Evolutionary conservation across 2,797 vertebrate species (phyloP).

Genomic region (Crenichthys baileyi): DNA sequence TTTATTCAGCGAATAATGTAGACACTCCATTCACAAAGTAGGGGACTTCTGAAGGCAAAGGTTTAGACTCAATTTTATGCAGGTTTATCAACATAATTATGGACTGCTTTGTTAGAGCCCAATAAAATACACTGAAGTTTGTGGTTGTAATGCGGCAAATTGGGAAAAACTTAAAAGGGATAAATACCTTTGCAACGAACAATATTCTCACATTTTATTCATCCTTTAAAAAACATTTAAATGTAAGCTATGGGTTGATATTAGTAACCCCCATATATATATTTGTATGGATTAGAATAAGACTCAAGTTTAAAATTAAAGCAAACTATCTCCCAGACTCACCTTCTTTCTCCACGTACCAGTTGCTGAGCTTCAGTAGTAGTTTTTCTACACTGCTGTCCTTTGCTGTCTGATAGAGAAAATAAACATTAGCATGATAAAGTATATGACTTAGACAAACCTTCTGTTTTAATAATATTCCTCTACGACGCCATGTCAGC

Average conservation of each 20-base stretch:
- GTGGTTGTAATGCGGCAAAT: not conserved
- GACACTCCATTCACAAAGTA: not conserved
- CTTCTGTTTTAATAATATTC: not conserved
- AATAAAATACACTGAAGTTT: not conserved
- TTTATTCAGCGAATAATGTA: not conserved
- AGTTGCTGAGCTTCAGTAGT: constrained; percentile 89
- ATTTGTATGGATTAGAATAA: not conserved
- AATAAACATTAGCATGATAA: not conserved
- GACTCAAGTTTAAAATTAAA: not conserved
- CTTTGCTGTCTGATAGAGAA: constrained; percentile 85
- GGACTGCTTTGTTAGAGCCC: not conserved
- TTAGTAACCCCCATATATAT: too few relatives aligned
- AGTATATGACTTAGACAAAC: not conserved
- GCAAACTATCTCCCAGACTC: constrained; percentile 17
- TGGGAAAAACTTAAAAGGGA: not conserved
- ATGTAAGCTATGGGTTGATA: not conserved
- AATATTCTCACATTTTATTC: not conserved
- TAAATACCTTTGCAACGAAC: not conserved
- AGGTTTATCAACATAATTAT: not conserved
- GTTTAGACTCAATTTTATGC: not conserved
- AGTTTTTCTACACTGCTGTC: constrained; percentile 95
- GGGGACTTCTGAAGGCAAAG: not conserved
- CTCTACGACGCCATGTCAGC: too few relatives aligned
- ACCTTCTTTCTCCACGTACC: constrained; percentile 99
- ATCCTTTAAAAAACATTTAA: not conserved